A percentile compares a stretch with the other conserved stretches of the same genome.
phyloP scores from a whole-genome alignment of 2,888 invertebrate genomes.

The Oeneis ivallda region DNA sequence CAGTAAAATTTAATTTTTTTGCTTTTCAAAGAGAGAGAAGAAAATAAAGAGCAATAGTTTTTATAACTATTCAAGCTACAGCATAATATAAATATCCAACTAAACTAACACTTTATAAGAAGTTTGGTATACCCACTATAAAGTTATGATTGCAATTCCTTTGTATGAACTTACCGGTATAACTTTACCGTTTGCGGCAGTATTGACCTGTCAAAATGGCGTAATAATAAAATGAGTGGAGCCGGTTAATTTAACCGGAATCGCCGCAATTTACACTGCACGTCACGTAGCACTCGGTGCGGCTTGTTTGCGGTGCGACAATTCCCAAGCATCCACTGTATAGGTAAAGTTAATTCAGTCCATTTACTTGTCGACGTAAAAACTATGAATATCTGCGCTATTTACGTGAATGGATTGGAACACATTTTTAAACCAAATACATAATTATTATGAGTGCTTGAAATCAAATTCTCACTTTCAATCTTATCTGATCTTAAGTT shows the following conservation, averaged over 20 bases:
- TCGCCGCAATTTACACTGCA: constrained; percentile 50
- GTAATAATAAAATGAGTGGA: constrained; percentile 36
- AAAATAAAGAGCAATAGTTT: background rate
- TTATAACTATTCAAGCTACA: background rate
- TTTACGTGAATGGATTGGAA: too few relatives aligned
- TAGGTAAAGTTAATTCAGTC: constrained; percentile 4
- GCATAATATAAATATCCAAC: background rate
- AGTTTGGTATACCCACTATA: background rate
- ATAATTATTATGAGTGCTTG: too few relatives aligned
- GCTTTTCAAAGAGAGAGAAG: too few relatives aligned
- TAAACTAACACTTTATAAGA: background rate
- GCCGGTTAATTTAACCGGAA: constrained; percentile 36
- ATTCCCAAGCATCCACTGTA: constrained; percentile 41
- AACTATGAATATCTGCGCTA: too few relatives aligned
- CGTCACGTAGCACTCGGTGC: constrained; percentile 61
- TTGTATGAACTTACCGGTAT: background rate
- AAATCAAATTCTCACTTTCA: too few relatives aligned
- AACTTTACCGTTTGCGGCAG: background rate
- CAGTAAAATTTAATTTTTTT: too few relatives aligned
- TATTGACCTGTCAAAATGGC: background rate
- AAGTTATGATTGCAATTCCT: background rate
- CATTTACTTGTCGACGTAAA: background rate
- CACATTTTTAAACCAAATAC: too few relatives aligned
- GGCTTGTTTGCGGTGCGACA: constrained; percentile 58
- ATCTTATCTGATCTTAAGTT: too few relatives aligned